Percentiles rank a stretch among this genome's conserved stretches.
These are phyloP conservation scores for Eumacrocentrus americanus DNA, from an alignment of 2,888 invertebrate genomes.

Conservation along the genomic window DNA sequence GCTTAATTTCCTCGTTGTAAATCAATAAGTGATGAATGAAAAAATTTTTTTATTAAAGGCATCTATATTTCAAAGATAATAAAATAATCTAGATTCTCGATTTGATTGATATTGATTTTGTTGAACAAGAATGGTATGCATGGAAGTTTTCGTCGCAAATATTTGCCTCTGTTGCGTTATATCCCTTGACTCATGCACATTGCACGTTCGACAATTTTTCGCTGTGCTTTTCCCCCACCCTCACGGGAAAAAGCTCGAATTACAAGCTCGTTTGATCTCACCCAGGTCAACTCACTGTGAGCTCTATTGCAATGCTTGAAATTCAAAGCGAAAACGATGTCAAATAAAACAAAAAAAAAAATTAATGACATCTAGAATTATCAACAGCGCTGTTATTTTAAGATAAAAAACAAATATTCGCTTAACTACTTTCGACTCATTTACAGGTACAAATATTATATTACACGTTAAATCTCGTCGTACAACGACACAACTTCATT, in stretches of 20 bases:
- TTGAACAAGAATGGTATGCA: no score
- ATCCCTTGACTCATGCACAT: conserved; percentile 10
- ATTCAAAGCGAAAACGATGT: no score
- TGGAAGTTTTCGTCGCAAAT: conserved; percentile 23
- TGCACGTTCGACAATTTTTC: conserved; percentile 16
- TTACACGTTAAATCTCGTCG: not conserved
- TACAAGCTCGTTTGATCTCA: not conserved
- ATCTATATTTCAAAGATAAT: no score
- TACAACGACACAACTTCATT: not conserved
- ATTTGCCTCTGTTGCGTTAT: conserved; percentile 17
- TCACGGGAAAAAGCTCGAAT: not conserved
- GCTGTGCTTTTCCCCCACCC: not conserved
- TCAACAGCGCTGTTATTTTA: no score
- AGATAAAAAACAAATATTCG: no score
- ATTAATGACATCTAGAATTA: no score
- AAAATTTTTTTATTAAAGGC: no score
- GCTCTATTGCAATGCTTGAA: not conserved
- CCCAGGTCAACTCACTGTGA: no score
- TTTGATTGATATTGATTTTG: no score
- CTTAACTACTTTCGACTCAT: not conserved
- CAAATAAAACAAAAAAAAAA: no score
- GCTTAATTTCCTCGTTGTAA: not conserved
- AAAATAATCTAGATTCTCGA: no score
- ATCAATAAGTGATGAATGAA: no score
- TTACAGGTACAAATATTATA: conserved; percentile 8